Evolutionary conservation across 2,113 vertebrate species (phyloP).

Genomic region (Ptyas mucosa): DNA sequence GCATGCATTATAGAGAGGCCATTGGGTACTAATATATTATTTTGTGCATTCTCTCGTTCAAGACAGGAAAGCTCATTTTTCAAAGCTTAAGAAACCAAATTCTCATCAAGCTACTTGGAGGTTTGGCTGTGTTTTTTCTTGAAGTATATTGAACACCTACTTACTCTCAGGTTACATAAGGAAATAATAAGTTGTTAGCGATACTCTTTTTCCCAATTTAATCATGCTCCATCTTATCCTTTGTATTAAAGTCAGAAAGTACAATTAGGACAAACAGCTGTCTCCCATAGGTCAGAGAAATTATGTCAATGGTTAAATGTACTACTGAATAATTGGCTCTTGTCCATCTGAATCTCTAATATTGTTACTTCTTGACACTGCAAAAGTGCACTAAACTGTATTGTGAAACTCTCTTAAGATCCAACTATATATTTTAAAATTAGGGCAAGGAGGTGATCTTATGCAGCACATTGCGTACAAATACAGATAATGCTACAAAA

Average conservation of each 20-base stretch:
- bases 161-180: background rate
- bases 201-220: background rate
- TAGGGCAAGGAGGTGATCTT: background rate
- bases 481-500: background rate
- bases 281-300: background rate
- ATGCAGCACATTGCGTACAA: background rate
- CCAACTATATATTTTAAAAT: conserved; percentile 13
- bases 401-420: conserved; percentile 37
- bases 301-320: background rate
- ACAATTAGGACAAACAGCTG: background rate
- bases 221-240: background rate
- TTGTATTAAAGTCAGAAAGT: background rate
- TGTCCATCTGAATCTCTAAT: background rate
- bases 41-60: background rate
- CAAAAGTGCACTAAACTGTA: background rate
- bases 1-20: background rate
- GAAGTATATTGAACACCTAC: background rate
- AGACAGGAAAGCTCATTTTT: background rate
- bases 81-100: background rate
- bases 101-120: background rate
- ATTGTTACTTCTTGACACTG: background rate
- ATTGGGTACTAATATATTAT: background rate
- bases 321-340: background rate
- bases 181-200: background rate
- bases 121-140: background rate